These are phyloP conservation scores for Florisuga fusca DNA, from an alignment of 2,797 vertebrate genomes.

Conservation along the genomic window DNA sequence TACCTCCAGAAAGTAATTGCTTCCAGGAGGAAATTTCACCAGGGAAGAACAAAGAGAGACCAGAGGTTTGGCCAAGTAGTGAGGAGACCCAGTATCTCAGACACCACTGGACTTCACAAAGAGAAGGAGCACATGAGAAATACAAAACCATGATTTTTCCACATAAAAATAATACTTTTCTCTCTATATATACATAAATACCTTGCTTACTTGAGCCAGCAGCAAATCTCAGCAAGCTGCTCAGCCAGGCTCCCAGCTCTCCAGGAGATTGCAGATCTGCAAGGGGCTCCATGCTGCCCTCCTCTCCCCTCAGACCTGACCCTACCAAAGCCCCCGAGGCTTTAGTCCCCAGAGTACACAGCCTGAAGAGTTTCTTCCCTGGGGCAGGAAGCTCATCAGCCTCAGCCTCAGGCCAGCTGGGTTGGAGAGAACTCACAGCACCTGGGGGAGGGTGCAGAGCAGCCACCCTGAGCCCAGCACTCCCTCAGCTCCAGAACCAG, in stretches of 20 bases:
- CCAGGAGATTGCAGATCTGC: fast-evolving
- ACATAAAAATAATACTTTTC: background rate
- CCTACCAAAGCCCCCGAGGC: background rate
- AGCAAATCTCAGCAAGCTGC: fast-evolving
- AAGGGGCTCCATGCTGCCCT: fast-evolving
- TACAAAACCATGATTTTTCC: background rate
- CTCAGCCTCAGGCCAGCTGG: background rate
- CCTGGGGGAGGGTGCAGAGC: background rate
- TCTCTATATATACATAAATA: background rate
- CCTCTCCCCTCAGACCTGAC: no score
- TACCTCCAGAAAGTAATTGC: background rate
- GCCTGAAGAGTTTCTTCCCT: fast-evolving
- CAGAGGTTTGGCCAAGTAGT: fast-evolving
- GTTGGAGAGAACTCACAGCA: fast-evolving
- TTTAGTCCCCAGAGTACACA: fast-evolving
- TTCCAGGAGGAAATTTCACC: background rate
- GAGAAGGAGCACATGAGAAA: background rate
- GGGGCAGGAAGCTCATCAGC: background rate
- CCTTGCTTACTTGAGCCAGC: background rate
- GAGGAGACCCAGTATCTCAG: background rate
- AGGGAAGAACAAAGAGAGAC: background rate
- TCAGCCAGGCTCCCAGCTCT: fast-evolving
- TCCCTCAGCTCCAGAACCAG: background rate
- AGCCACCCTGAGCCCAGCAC: fast-evolving
- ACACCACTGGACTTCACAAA: background rate